Base-by-base conservation (phyloP, 2,888 invertebrate genomes). In the Dryadula phaetusa region DNA sequence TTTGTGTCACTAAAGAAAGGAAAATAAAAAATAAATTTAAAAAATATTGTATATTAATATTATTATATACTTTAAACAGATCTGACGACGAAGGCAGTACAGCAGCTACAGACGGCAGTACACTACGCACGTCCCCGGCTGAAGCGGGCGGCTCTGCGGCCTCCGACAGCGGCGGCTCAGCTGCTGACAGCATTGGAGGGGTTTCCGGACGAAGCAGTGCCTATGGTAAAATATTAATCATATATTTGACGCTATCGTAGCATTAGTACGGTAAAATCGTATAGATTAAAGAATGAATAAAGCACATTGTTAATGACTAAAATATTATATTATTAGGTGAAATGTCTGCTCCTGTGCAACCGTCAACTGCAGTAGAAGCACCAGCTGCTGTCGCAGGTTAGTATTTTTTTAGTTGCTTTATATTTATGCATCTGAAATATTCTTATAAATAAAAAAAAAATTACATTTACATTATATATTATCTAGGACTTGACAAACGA, bases 61-160 rank as follows among this genome's bases (percentile, higher is more conserved):
- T 3, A 40, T 12, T 5, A 12, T 12, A 54, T 14, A 20, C 20
- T 16, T 12, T 12, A 16, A 5, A 0, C 16, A 98, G 97, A 5
- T 98, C 98, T 10, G 99, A 99, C 82, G 98, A 98, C 84, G 99
- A 99, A 86, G 98, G 97, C 62, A 98, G 98, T 74, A 98, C 98
- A 40, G 98, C 98, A 8, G 98, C 98, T 0, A 98, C 98, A 0
- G 98, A 98, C 85, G 98, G 98, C 66, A 98, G 98, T 58, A 98
- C 98, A 0, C 93, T 98, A 70, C 95, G 98, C 71, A 90, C 93
- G 34, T 92, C 92, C 1, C 92, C 90, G 0, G 89, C 90, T 0
- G 92, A 92, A 67, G 81, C 87, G 1, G 87, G 88, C 32, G 92
- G 91, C 63, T 91, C 91, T 2, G 95, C 95, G 12, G 97, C 91